phyloP scores from a whole-genome alignment of 2,113 vertebrate genomes.

The Cavia aperea region DNA sequence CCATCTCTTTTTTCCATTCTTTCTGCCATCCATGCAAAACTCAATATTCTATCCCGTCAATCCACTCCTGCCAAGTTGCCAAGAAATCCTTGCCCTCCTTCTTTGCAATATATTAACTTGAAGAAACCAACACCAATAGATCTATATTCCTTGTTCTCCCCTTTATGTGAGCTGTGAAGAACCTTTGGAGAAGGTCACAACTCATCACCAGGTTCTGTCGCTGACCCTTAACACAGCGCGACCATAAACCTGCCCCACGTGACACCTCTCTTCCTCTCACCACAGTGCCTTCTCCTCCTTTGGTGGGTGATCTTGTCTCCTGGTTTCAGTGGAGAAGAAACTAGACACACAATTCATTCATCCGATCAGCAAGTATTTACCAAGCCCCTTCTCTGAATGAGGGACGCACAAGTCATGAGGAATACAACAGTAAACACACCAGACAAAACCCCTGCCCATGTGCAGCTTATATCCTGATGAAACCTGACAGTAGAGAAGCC shows the following conservation, averaged over 20 bases:
- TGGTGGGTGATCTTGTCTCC: not conserved
- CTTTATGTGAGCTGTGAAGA: not conserved
- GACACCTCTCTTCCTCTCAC: not conserved
- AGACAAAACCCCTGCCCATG: not conserved
- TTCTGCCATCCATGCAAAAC: not conserved
- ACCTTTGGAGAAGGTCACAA: not conserved
- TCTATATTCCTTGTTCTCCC: not conserved
- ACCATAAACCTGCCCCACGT: not conserved
- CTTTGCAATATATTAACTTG: not conserved
- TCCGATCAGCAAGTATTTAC: not conserved
- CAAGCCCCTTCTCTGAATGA: not conserved
- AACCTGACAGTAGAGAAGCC: not conserved
- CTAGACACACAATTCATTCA: not conserved
- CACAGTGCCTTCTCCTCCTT: not conserved
- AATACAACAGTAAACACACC: not conserved
- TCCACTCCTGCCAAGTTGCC: not conserved
- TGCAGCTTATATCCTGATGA: not conserved
- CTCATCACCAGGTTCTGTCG: not conserved
- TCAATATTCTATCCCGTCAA: not conserved
- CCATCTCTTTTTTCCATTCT: not conserved
- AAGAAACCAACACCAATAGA: not conserved
- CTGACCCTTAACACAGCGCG: not conserved
- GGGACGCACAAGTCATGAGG: not conserved
- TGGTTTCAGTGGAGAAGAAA: not conserved
- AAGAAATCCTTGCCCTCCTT: not conserved